Evolutionary conservation across 2,888 invertebrate genomes (phyloP), one percentile per base, ranked within the genome.

Genomic region (Silvanus unidentatus): DNA sequence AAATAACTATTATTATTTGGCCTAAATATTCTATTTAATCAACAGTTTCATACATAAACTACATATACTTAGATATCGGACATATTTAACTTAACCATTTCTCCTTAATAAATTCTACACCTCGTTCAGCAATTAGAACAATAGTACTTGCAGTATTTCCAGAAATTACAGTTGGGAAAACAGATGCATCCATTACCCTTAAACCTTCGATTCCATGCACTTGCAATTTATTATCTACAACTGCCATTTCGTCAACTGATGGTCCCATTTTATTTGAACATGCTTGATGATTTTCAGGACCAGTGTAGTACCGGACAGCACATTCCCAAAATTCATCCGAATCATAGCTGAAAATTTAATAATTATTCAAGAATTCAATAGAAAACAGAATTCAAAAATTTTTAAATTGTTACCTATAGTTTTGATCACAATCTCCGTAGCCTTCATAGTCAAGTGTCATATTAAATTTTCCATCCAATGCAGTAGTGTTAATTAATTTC

Each of bases 181-280:
- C 60, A 2, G 71, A 72, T 1, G 71, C 71, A 44, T 73, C 78
- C 55, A 75, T 75, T 1, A 78, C 71, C 47, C 75, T 62, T 47
- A 76, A 65, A 66, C 81, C 81, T 48, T 73, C 68, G 39, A 85
- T 72, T 0, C 84, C 84, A 54, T 81, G 73, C 0, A 85, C 82
- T 54, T 68, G 75, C 1, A 88, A 71, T 64, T 80, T 77, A 46
- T 81, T 76, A 65, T 88, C 82, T 0, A 88, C 88, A 0, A 88
- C 88, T 0, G 88, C 84, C 75, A 81, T 75, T 0, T 79, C 80
- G 66, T 89, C 88, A 0, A 71, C 71, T 0, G 65, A 57, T 0
- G 87, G 83, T 0, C 88, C 89, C 87, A 90, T 89, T 75, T 87
- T 88, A 64, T 86, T 86, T 0, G 88, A 84, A 6, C 88, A 88